These are phyloP conservation scores for Ferdinandea cuprea DNA, from an alignment of 2,888 invertebrate genomes.

Conservation along the genomic window DNA sequence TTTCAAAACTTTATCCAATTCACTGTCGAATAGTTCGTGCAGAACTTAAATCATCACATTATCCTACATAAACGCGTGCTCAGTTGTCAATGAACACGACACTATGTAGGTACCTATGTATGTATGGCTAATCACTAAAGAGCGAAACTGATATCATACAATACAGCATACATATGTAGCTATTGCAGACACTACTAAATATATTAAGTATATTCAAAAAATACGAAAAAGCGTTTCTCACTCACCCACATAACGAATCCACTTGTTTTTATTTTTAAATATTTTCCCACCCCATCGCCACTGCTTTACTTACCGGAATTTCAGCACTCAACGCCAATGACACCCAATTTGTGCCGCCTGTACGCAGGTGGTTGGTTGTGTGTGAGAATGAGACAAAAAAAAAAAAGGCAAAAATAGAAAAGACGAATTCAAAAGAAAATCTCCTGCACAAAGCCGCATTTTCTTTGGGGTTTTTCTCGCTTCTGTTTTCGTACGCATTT, in stretches of 20 bases:
- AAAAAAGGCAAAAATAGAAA: constrained; percentile 35
- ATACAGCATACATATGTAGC: too few species aligned
- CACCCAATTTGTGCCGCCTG: constrained; percentile 26
- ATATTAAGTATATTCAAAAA: neutral
- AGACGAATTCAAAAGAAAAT: constrained; percentile 46
- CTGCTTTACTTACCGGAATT: neutral
- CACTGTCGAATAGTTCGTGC: too few species aligned
- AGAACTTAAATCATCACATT: too few species aligned
- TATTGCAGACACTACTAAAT: too few species aligned
- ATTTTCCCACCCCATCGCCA: constrained; percentile 23
- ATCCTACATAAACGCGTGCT: too few species aligned
- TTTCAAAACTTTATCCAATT: too few species aligned
- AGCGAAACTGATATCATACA: too few species aligned
- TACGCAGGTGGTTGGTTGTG: constrained; percentile 58
- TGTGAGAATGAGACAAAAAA: constrained; percentile 30
- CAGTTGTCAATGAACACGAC: too few species aligned
- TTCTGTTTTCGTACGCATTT: constrained; percentile 71
- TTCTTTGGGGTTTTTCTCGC: constrained; percentile 47
- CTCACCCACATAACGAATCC: neutral
- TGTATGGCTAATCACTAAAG: too few species aligned
- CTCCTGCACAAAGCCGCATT: constrained; percentile 30
- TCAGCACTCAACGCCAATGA: constrained; percentile 20
- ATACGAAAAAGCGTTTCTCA: neutral
- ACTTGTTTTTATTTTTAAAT: constrained; percentile 48
- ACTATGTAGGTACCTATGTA: too few species aligned